Conservation (phyloP, 2,113 vertebrate genomes). For the Spea multiplicata region DNA sequence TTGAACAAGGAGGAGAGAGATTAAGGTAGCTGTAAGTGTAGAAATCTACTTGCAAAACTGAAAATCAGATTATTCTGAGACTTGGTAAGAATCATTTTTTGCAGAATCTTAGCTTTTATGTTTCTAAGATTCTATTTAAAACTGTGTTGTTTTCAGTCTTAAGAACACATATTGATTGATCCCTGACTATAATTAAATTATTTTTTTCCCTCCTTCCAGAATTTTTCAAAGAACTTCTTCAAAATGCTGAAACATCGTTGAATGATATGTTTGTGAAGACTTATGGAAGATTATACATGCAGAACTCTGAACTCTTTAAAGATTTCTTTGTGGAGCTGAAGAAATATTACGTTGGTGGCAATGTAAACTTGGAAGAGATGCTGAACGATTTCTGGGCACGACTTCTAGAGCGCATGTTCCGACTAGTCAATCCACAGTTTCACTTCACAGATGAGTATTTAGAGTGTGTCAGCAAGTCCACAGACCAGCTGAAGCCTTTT, state of each 20-base stretch:
- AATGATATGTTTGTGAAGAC: slow-evolving; percentile 94
- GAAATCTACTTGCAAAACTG: too few relatives aligned
- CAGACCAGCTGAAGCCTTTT: slow-evolving; percentile 91
- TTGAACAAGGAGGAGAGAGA: too few relatives aligned
- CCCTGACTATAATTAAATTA: neutral
- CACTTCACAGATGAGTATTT: slow-evolving; percentile 89
- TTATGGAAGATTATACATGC: slow-evolving; percentile 89
- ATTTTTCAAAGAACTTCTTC: slow-evolving; percentile 92
- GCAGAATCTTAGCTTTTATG: too few relatives aligned
- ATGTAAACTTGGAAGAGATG: slow-evolving; percentile 89
- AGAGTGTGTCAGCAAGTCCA: slow-evolving; percentile 92
- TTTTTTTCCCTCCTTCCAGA: slow-evolving; percentile 65
- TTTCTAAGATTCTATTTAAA: too few relatives aligned
- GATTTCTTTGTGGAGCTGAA: slow-evolving; percentile 85
- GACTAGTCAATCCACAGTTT: slow-evolving; percentile 91
- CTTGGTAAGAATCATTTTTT: too few relatives aligned
- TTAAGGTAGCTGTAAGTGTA: too few relatives aligned
- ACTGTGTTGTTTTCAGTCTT: too few relatives aligned
- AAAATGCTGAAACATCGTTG: slow-evolving; percentile 86
- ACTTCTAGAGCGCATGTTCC: slow-evolving; percentile 94
- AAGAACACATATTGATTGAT: slow-evolving; percentile 33
- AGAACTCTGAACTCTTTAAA: slow-evolving; percentile 93
- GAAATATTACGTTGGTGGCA: slow-evolving; percentile 79
- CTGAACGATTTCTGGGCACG: slow-evolving; percentile 93
- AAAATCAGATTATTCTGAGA: too few relatives aligned